phyloP scores from a whole-genome alignment of 2,113 vertebrate genomes.

The Cynopterus brachyotis region DNA sequence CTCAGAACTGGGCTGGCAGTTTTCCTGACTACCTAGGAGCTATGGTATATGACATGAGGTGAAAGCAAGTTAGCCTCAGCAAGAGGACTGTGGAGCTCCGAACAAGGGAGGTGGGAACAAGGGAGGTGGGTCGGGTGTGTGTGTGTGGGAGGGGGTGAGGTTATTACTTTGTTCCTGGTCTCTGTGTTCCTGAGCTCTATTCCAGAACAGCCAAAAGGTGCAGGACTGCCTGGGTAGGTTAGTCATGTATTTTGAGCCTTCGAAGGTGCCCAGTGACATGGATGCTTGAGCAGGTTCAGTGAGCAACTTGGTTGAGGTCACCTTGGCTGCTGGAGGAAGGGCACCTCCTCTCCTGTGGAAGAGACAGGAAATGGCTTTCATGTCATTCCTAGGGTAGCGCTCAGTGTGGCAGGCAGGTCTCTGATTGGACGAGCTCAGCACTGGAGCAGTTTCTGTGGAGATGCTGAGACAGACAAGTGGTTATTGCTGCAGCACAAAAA shows the following conservation, averaged over 20 bases:
- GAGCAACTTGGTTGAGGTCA: constrained; percentile 47
- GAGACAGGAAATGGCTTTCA: constrained; percentile 20
- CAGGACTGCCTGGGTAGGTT: background rate
- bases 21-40: background rate
- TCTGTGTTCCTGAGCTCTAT: background rate
- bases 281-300: fast-evolving
- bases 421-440: background rate
- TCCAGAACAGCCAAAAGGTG: background rate
- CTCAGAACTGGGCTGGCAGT: background rate
- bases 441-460: background rate
- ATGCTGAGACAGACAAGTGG: background rate
- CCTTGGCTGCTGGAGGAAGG: constrained; percentile 60
- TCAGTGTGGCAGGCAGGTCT: background rate
- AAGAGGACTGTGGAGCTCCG: background rate
- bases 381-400: background rate
- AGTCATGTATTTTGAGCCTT: background rate
- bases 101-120: background rate
- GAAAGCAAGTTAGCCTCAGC: background rate
- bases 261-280: background rate
- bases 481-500: background rate
- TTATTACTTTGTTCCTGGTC: background rate
- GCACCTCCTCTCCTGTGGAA: constrained; percentile 40
- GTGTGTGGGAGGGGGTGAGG: background rate
- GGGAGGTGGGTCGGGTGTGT: background rate
- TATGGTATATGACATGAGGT: background rate